Conservation (phyloP, 1,140 invertebrate genomes). For the Manduca sexta region DNA sequence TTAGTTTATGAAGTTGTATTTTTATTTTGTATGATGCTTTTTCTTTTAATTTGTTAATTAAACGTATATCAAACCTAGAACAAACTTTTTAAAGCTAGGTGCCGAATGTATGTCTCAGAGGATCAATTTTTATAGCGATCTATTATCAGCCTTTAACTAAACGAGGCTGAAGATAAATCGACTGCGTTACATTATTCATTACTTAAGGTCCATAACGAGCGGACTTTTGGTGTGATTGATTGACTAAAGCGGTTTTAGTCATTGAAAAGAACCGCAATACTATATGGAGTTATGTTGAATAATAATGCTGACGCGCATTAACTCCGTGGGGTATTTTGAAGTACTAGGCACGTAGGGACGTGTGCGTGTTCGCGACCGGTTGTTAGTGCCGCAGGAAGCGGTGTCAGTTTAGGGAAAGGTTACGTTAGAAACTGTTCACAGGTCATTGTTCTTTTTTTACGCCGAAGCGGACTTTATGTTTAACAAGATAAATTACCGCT, state of each 20-base stretch:
- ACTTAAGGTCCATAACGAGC: conserved; percentile 19
- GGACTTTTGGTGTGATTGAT: conserved; percentile 28
- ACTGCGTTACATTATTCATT: conserved; percentile 42
- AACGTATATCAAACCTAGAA: too few relatives aligned
- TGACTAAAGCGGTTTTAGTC: conserved; percentile 4
- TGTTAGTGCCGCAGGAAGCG: conserved; percentile 54
- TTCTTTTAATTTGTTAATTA: too few relatives aligned
- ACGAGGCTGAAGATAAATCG: conserved; percentile 28
- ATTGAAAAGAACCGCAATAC: conserved; percentile 9
- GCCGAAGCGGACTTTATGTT: conserved; percentile 36
- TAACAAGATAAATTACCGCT: conserved; percentile 44
- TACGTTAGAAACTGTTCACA: conserved; percentile 50
- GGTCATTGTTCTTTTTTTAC: conserved; percentile 64
- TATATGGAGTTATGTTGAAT: too few relatives aligned
- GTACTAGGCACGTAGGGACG: conserved; percentile 4
- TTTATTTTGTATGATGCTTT: too few relatives aligned
- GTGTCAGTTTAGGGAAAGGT: conserved; percentile 65
- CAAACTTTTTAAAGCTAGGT: too few relatives aligned
- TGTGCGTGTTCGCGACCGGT: conserved; percentile 21
- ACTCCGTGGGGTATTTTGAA: conserved; percentile 1
- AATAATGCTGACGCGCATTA: conserved; percentile 12
- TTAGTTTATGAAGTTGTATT: too few relatives aligned
- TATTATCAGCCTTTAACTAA: conserved; percentile 19
- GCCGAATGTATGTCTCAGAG: not conserved
- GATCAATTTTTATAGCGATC: conserved; percentile 4